phyloP scores from a whole-genome alignment of 2,888 invertebrate species.

The Falcaria lacertinaria region DNA sequence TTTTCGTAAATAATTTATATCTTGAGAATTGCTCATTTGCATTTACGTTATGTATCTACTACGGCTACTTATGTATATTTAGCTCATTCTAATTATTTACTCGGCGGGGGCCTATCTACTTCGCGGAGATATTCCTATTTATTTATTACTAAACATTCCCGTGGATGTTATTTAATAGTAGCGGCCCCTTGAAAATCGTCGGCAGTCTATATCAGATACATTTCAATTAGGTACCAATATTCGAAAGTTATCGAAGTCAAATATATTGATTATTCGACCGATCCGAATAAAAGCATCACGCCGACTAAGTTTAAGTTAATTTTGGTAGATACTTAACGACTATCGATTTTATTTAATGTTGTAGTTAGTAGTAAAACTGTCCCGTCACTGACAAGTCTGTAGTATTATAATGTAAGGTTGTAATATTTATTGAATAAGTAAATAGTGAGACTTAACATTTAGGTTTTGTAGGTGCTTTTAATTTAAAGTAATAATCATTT shows the following conservation, averaged over 20 bases:
- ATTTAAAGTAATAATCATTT: constrained; percentile 34
- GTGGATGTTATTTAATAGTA: constrained; percentile 15
- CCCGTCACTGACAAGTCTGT: constrained; percentile 48
- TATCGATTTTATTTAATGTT: constrained; percentile 14
- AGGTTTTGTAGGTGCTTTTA: constrained; percentile 53
- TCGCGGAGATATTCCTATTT: constrained; percentile 25
- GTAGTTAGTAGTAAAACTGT: constrained; percentile 20
- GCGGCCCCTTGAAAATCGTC: constrained; percentile 15
- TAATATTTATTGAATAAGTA: constrained; percentile 48
- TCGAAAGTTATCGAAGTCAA: not conserved
- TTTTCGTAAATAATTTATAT: constrained; percentile 47
- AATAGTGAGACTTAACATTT: constrained; percentile 62
- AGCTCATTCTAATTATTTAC: constrained; percentile 1
- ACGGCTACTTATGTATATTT: not conserved
- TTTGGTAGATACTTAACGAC: constrained; percentile 26
- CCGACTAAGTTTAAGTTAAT: constrained; percentile 18
- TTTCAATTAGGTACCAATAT: not conserved
- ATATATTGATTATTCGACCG: constrained; percentile 9
- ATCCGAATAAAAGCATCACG: constrained; percentile 19
- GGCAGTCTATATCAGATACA: constrained; percentile 21
- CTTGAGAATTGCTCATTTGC: constrained; percentile 47
- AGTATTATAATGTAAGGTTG: constrained; percentile 57
- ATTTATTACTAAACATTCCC: constrained; percentile 47
- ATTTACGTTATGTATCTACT: constrained; percentile 46
- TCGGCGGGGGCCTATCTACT: constrained; percentile 14